phyloP scores from a whole-genome alignment of 2,113 vertebrate species.

The Corythoichthys haematopterus region DNA sequence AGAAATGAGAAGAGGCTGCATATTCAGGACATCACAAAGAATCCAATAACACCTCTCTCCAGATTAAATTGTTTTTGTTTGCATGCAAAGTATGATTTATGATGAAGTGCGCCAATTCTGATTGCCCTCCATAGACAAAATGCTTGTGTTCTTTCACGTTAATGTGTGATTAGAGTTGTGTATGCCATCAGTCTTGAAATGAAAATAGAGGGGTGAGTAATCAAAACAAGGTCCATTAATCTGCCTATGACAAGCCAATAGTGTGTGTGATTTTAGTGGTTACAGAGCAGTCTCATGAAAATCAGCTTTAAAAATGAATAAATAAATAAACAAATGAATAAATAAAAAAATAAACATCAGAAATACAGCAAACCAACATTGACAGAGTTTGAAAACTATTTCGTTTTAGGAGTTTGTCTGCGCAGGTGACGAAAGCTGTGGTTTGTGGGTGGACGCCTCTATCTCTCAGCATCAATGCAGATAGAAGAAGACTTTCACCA shows the following conservation, averaged over 20 bases:
- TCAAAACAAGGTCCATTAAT: slow-evolving; percentile 59
- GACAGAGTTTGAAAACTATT: slow-evolving; percentile 17
- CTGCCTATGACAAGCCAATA: slow-evolving; percentile 44
- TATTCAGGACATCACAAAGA: slow-evolving; percentile 20
- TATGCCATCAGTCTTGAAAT: slow-evolving; percentile 46
- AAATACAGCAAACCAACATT: slow-evolving; percentile 3
- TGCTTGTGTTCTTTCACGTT: slow-evolving; percentile 37
- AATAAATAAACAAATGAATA: too few species aligned
- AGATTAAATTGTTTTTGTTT: slow-evolving; percentile 43
- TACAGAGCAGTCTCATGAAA: slow-evolving; percentile 34
- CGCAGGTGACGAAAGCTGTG: slow-evolving; percentile 6
- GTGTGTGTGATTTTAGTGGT: slow-evolving; percentile 20
- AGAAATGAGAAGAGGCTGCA: slow-evolving; percentile 12
- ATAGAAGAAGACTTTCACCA: slow-evolving; percentile 31
- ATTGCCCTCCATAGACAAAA: slow-evolving; percentile 31
- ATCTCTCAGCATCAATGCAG: slow-evolving; percentile 35
- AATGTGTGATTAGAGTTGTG: slow-evolving; percentile 56
- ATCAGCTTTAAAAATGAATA: slow-evolving; percentile 10
- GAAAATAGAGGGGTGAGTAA: slow-evolving; percentile 48
- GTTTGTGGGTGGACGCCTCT: slow-evolving; percentile 5
- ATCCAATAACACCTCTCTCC: slow-evolving; percentile 41
- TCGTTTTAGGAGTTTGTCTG: slow-evolving; percentile 11
- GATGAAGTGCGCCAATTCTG: slow-evolving; percentile 27
- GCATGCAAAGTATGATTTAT: slow-evolving; percentile 43
- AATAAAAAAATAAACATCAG: slow-evolving; percentile 28